Evolutionary conservation across 1,140 invertebrate genomes (phyloP), one percentile per base, ranked within the genome.

Genomic region (Zophobas atratus): DNA sequence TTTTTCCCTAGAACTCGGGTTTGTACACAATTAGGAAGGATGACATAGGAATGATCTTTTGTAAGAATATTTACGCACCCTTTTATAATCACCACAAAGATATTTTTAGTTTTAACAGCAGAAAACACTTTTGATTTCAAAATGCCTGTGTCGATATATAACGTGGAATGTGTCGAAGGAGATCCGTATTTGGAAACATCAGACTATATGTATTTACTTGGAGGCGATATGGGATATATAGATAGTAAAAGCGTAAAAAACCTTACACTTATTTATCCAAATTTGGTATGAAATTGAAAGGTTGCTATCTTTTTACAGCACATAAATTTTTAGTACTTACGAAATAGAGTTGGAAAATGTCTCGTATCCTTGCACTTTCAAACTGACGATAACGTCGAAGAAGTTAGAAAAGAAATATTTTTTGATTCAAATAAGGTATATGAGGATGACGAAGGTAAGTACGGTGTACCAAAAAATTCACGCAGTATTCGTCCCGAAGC

Each of bases 41-140:
- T 6, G 81, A 80, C 46, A 79, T 82, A 36, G 81, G 72, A 72
- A 77, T 82, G 63, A 81, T 80, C 43, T 82, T 82, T 74, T 82
- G 81, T 82, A 78, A 79, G 79, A 46, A 73, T 53, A 6, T 4
- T 20, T 53, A 32, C 3, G 8, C 6, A 73, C 49, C 1, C 33
- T 76, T 34, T 35, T 39, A 36, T 2, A 77, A 77, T 76, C 73
- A 73, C 5, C 6, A 60, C 35, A 53, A 72, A 5, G 1, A 70
- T 55, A 6, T 56, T 80, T 79, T 6, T 43, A 82, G 79, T 75
- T 77, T 48, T 82, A 67, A 79, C 77, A 48, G 41, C 79, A 57
- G 57, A 77, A 46, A 80, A 82, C 48, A 76, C 57, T 6, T 74
- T 77, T 46, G 6, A 48, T 6, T 77, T 46, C n/a, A 43, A 75